Evolutionary conservation across 2,113 vertebrate genomes (phyloP), one percentile per base, ranked within the genome.

Genomic region (Tauraco erythrolophus): DNA sequence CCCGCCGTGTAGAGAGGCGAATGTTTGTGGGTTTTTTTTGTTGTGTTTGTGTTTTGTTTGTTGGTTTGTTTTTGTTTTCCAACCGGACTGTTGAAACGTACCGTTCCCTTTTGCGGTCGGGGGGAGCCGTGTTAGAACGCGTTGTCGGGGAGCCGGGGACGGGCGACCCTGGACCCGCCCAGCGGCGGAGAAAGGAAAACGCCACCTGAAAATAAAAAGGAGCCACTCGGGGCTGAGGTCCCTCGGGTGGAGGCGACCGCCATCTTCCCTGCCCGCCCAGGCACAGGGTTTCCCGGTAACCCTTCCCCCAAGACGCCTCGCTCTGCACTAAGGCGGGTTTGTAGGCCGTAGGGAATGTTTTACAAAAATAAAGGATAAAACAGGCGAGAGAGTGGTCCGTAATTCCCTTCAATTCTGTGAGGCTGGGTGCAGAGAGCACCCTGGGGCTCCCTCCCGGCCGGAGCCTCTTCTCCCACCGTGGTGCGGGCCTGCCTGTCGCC

Each of bases 31-130:
- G 4, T 21, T 1, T 9, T 21, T 31, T 46, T 48, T 48, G 41
- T 41, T 41, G 41, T 12, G 45, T 27, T 69, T 50, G 25, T 27
- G 13, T 33, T 50, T 4, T 51, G n/a, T n/a, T n/a, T n/a, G n/a
- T n/a, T n/a, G n/a, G n/a, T n/a, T n/a, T n/a, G n/a, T 64, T 31
- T 68, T 10, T 35, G 33, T 46, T 19, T 62, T 30, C 5, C 22
- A 19, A 83, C 72, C 94, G 92, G 97, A 91, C 92, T 86, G 94
- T 85, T 91, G 23, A 91, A 93, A 97, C 80, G 91, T 95, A 95
- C 95, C 89, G 95, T 39, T 97, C 97, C 97, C 96, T 96, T 93
- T 87, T 82, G 60, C 79, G 89, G 95, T 90, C 65, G 83, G 78
- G 94, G 87, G 92, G 94, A 94, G 94, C 84, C 75, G 90, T 65